Evolutionary conservation across 2,888 invertebrate genomes (phyloP).

Genomic region (Polymixis flavicincta): DNA sequence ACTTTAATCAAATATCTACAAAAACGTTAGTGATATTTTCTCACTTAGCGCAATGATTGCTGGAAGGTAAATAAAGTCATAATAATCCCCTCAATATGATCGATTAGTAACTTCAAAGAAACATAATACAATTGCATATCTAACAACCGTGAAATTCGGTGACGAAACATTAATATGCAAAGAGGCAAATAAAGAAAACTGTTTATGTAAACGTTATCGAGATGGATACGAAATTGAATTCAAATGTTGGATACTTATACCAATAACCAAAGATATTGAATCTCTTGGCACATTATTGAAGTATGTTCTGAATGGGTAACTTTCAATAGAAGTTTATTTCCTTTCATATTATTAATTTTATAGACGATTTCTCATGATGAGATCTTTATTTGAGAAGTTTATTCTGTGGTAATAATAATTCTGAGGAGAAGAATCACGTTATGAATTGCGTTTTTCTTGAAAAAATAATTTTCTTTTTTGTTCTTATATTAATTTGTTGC

Average conservation of each 20-base stretch:
- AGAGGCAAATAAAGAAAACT: slow-evolving; percentile 37
- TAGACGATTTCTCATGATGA: slow-evolving; percentile 29
- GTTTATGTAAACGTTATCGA: slow-evolving; percentile 14
- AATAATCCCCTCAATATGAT: too few relatives aligned
- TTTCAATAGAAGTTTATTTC: slow-evolving; percentile 49
- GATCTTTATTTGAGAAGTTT: slow-evolving; percentile 26
- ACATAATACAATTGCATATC: slow-evolving; percentile 2
- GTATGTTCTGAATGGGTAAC: slow-evolving; percentile 41
- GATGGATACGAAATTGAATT: slow-evolving; percentile 27
- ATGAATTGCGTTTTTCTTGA: slow-evolving; percentile 1
- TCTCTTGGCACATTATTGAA: slow-evolving; percentile 50
- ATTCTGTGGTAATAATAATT: slow-evolving; percentile 15
- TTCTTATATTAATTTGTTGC: slow-evolving; percentile 19
- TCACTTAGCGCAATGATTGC: too few relatives aligned
- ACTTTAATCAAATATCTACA: too few relatives aligned
- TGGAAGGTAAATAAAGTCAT: too few relatives aligned
- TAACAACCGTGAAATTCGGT: slow-evolving; percentile 7
- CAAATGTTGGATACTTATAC: slow-evolving; percentile 43
- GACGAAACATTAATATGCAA: neutral
- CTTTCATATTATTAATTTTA: slow-evolving; percentile 45
- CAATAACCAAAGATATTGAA: slow-evolving; percentile 52
- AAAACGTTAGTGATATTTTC: too few relatives aligned
- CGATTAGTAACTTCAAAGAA: neutral
- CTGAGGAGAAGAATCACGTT: slow-evolving; percentile 8
- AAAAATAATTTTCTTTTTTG: neutral